These are phyloP conservation scores for Pantelozetes paolii DNA, from an alignment of 2,888 invertebrate genomes.

Conservation along the genomic window DNA sequence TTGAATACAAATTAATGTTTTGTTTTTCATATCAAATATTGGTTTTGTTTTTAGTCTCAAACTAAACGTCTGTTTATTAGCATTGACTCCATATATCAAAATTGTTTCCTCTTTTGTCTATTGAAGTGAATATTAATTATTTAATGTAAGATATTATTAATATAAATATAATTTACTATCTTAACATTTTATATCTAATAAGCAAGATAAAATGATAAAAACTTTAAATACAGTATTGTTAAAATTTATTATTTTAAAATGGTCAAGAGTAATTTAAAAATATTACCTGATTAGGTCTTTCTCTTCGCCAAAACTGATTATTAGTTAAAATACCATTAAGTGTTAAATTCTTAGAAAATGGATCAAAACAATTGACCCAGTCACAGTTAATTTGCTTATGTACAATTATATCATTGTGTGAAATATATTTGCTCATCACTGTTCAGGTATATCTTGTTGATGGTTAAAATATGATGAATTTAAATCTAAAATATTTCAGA, in stretches of 20 bases:
- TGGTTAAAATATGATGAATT: too few species aligned
- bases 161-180: too few species aligned
- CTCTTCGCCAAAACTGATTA: slow-evolving; percentile 7
- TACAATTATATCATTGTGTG: not conserved
- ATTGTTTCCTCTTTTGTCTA: slow-evolving; percentile 13
- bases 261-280: not conserved
- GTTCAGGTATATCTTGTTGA: too few species aligned
- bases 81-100: slow-evolving; percentile 23
- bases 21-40: not conserved
- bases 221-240: too few species aligned
- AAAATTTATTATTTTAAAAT: too few species aligned
- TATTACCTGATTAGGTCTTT: not conserved
- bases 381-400: not conserved
- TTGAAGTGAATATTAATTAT: too few species aligned
- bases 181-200: too few species aligned
- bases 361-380: slow-evolving; percentile 23
- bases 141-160: too few species aligned
- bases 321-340: not conserved
- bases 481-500: too few species aligned
- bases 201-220: too few species aligned
- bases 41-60: slow-evolving; percentile 4
- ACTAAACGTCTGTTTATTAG: not conserved
- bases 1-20: not conserved
- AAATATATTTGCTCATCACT: too few species aligned
- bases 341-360: not conserved